These are phyloP conservation scores for Oncorhynchus mykiss DNA, from an alignment of 2,113 vertebrate species.

Conservation along the genomic window DNA sequence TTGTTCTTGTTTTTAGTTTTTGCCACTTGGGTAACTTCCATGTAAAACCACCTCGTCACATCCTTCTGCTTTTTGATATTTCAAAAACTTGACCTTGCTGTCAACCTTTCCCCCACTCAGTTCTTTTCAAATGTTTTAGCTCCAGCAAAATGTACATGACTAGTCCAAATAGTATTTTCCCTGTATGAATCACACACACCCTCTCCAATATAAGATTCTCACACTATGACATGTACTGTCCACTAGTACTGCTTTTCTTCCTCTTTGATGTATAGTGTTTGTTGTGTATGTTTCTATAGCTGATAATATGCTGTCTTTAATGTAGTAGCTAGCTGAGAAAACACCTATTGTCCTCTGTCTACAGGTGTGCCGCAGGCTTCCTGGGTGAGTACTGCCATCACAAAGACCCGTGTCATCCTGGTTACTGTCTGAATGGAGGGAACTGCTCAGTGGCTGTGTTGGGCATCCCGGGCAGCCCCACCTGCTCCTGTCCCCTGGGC, in stretches of 20 bases:
- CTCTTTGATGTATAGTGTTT: conserved; percentile 14
- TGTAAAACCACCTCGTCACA: conserved; percentile 39
- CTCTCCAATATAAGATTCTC: conserved; percentile 5
- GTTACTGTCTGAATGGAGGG: conserved; percentile 84
- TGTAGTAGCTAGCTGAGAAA: neutral
- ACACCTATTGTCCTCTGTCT: conserved; percentile 23
- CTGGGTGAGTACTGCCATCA: conserved; percentile 91
- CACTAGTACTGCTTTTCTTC: neutral
- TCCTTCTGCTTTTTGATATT: conserved; percentile 67
- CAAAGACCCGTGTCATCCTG: conserved; percentile 84
- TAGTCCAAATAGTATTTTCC: neutral
- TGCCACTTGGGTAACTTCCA: conserved; percentile 47
- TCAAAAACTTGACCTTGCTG: conserved; percentile 37
- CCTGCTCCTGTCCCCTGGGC: conserved; percentile 81
- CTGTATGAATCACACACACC: neutral
- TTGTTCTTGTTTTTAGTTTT: conserved; percentile 27
- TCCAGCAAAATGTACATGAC: neutral
- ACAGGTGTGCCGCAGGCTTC: conserved; percentile 85
- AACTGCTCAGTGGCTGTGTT: conserved; percentile 77
- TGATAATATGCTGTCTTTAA: conserved; percentile 5
- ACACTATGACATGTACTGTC: conserved; percentile 6
- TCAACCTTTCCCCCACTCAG: conserved; percentile 36
- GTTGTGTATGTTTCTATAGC: neutral
- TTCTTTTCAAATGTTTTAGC: neutral
- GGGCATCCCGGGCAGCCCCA: conserved; percentile 74